Conservation (phyloP, 2,797 vertebrate genomes). For the Enteromius afrohamiltoni region DNA sequence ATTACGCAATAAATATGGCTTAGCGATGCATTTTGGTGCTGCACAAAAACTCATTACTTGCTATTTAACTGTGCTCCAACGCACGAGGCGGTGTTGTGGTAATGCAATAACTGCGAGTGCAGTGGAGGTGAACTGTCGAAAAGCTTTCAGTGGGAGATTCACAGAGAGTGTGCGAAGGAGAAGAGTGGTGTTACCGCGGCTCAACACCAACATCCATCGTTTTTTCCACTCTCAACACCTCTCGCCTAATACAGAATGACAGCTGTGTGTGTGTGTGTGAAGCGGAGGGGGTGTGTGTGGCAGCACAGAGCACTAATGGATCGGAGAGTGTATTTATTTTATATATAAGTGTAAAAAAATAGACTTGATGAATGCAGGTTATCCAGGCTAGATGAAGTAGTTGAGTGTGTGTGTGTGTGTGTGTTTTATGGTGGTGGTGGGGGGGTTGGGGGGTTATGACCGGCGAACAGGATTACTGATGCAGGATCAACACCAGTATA, state of each 20-base stretch:
- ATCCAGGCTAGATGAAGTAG: not conserved
- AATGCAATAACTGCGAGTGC: slow-evolving; percentile 38
- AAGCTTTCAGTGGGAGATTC: slow-evolving; percentile 51
- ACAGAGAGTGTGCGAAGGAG: slow-evolving; percentile 35
- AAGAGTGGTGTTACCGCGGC: slow-evolving; percentile 52
- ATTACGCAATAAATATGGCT: slow-evolving; percentile 5
- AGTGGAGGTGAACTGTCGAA: slow-evolving; percentile 44
- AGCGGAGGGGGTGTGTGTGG: slow-evolving; percentile 49
- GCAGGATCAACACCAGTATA: slow-evolving; percentile 74
- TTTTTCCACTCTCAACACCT: slow-evolving; percentile 64
- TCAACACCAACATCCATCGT: slow-evolving; percentile 59
- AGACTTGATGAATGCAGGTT: slow-evolving; percentile 32
- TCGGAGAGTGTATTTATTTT: slow-evolving; percentile 2
- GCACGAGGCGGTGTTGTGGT: slow-evolving; percentile 1
- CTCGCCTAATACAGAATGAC: slow-evolving; percentile 66
- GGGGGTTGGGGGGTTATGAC: slow-evolving; percentile 38
- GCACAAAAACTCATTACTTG: slow-evolving; percentile 7
- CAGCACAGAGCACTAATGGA: slow-evolving; percentile 21
- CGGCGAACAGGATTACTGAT: slow-evolving; percentile 70
- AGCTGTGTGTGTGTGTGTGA: slow-evolving; percentile 62
- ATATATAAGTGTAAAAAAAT: not conserved
- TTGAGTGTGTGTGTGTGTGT: slow-evolving; percentile 33
- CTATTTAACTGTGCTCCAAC: not conserved
- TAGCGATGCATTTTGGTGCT: not conserved
- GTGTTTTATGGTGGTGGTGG: slow-evolving; percentile 51